These are phyloP conservation scores for Caiman crocodilus DNA, from an alignment of 2,797 vertebrate species.

Conservation along the genomic window DNA sequence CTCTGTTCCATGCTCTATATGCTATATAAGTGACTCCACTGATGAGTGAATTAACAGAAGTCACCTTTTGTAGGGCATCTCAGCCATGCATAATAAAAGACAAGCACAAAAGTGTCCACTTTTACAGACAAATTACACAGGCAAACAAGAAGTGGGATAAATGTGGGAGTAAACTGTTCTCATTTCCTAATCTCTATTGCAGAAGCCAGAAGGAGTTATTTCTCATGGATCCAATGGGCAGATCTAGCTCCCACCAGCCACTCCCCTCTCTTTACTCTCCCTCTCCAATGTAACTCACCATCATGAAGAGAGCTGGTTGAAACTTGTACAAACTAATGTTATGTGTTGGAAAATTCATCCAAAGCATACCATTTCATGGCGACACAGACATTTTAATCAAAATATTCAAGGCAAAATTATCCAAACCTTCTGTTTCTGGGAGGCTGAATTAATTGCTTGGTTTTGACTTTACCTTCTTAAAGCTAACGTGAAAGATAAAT, in stretches of 20 bases:
- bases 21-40: constrained; percentile 3
- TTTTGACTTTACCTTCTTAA: neutral
- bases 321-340: neutral
- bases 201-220: neutral
- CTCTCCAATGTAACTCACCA: neutral
- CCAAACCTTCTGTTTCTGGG: neutral
- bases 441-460: neutral
- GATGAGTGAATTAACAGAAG: neutral
- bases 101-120: neutral
- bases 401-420: neutral
- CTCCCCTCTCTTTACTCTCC: neutral
- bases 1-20: constrained; percentile 25
- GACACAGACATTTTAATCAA: neutral
- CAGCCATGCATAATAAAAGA: neutral
- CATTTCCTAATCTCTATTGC: neutral
- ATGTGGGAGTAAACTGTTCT: accelerated
- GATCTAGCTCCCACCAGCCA: neutral
- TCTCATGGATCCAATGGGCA: neutral
- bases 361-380: neutral
- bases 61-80: constrained; percentile 10
- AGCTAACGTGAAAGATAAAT: no score
- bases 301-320: neutral
- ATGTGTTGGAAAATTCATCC: neutral
- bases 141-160: neutral
- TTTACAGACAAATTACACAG: accelerated